Base-by-base conservation (phyloP, 2,113 vertebrate genomes). In the Epinephelus lanceolatus region DNA sequence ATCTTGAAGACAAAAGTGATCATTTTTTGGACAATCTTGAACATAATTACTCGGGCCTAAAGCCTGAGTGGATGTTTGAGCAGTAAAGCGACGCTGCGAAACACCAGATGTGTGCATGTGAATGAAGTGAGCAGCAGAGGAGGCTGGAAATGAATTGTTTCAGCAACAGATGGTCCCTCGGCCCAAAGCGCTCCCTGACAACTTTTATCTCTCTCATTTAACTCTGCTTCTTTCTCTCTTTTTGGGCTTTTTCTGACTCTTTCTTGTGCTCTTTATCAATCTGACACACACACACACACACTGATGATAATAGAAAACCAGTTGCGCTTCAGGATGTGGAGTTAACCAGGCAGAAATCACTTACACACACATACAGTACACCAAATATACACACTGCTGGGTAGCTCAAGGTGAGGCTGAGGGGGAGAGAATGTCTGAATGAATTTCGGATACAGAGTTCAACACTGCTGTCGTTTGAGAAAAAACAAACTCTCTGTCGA, bases 91-190 rank as follows among this genome's bases (percentile, higher is more conserved):
- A 69, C 60, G 63, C 7, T 0, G 49, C 27, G 37, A 56, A 72
- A 47, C 55, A 67, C 67, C 79, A 80, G 79, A 87, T 82, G 68
- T 91, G 76, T 72, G 40, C 25, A 60, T 83, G 33, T 59, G 1
- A 83, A 81, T 73, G 47, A 75, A 57, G 4, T 23, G 62, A 71
- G 49, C 74, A 62, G 55, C 72, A 82, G 66, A 71, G 6, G 42
- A 80, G 13, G 52, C 21, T 71, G 51, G 78, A 78, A 77, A 76
- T 67, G 57, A 69, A 84, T 60, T 81, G 60, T 85, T 89, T 83
- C 72, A 75, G 71, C 66, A 86, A 84, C 86, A 88, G 90, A 89
- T 90, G 89, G 81, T 71, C 78, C 57, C 60, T 53, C 66, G 60
- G 18, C 69, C 84, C 62, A 27, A 30, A 85, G 72, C 78, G 45